Percentiles rank a stretch among this genome's conserved stretches.
phyloP scores from a whole-genome alignment of 2,797 vertebrate species.

The Girardinus metallicus region DNA sequence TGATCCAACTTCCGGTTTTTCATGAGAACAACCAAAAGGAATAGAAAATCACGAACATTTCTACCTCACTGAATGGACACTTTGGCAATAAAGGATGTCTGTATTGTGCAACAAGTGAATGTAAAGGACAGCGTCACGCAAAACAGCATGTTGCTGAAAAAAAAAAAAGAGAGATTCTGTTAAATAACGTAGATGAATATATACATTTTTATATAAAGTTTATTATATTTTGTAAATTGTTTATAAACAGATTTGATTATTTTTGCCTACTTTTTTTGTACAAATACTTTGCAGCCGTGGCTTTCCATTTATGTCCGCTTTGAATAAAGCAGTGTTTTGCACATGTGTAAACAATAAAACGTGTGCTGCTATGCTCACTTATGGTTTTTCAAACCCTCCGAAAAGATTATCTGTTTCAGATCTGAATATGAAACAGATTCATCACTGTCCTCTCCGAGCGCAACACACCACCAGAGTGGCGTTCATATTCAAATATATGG shows the following conservation, averaged over 20 bases:
- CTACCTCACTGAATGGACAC: conserved; percentile 91
- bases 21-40: conserved; percentile 67
- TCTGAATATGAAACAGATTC: not conserved
- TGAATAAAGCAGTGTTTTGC: conserved; percentile 88
- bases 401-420: not conserved
- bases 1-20: conserved; percentile 37
- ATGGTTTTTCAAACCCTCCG: not conserved
- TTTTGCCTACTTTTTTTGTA: conserved; percentile 87
- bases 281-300: conserved; percentile 69
- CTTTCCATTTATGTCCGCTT: conserved; percentile 78
- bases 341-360: conserved; percentile 85
- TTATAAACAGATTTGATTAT: conserved; percentile 89
- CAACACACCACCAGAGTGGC: not conserved
- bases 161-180: conserved; percentile 68
- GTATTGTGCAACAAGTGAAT: conserved; percentile 77
- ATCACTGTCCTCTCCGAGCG: not conserved
- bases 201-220: conserved; percentile 86
- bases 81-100: conserved; percentile 66
- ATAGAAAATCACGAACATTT: conserved; percentile 35
- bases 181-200: conserved; percentile 83
- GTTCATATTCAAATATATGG: not conserved
- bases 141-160: conserved; percentile 51
- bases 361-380: conserved; percentile 75
- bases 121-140: conserved; percentile 68
- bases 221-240: conserved; percentile 91